Base-by-base conservation (phyloP, 2,888 invertebrate species). In the Gandaritis pyraliata region DNA sequence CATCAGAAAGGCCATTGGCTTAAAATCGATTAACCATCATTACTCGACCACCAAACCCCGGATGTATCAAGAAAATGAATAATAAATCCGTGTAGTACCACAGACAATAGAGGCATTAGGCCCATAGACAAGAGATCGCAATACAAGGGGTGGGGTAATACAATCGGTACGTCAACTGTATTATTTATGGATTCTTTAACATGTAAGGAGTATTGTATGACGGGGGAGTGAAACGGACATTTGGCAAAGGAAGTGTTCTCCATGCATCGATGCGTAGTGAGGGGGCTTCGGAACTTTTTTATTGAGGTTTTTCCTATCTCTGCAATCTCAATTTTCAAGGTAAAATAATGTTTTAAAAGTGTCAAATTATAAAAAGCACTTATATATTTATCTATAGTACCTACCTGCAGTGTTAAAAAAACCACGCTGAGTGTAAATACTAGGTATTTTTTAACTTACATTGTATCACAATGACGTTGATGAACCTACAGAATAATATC, bases 141-240 rank as follows among this genome's bases (percentile, higher is more conserved):
- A 76, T 76, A 70, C 77, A 71, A 65, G 75, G 76, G 77, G 73
- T 72, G 77, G 80, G 78, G 88, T 85, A 87, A 88, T 85, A 87
- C 85, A 89, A 89, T 89, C 88, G 88, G 79, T 83, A 86, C 91
- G 91, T 89, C 91, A 90, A 91, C 88, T 92, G 85, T 91, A 92
- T 91, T 92, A 92, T 91, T 92, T 90, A 92, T 90, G 92, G 92
- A 89, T 91, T 92, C 92, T 91, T 91, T 87, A 91, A 91, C 92
- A 91, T 88, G 90, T 90, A 89, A 91, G 91, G 86, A 84, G 84
- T 77, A 75, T 83, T 74, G 84, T 75, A 80, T 79, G 80, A 75
- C 69, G 58, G 58, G 63, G 69, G 57, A 70, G 74, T 60, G 57
- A 50, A 81, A 82, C 80, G 88, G 87, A 89, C 90, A 90, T 89